These are phyloP conservation scores for Lichenostomus cassidix DNA, from an alignment of 2,113 vertebrate species.

Conservation along the genomic window DNA sequence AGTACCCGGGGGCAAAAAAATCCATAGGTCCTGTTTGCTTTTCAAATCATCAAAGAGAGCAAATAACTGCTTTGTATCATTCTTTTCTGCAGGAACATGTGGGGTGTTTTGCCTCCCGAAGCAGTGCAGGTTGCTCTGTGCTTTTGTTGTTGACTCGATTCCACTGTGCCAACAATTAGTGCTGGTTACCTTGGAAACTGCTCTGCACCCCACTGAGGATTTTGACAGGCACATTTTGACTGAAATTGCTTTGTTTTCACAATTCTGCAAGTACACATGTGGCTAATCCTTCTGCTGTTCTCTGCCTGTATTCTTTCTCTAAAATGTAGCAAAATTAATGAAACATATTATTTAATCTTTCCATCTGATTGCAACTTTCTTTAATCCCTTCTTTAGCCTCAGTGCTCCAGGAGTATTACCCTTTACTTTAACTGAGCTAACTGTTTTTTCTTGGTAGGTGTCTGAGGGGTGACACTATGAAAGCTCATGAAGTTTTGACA, in stretches of 20 bases:
- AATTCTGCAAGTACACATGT: constrained; percentile 22
- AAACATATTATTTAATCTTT: constrained; percentile 42
- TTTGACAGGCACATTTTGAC: constrained; percentile 71
- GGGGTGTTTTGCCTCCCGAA: constrained; percentile 35
- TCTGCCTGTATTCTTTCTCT: background rate
- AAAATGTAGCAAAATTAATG: constrained; percentile 39
- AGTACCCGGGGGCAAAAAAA: background rate
- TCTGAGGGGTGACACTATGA: background rate
- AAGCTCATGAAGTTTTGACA: background rate
- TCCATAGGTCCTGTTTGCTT: constrained; percentile 22
- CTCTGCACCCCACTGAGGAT: constrained; percentile 67
- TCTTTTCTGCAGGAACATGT: constrained; percentile 17
- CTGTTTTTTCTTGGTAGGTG: background rate
- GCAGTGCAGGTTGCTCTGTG: constrained; percentile 33
- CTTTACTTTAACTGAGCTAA: background rate
- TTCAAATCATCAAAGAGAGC: background rate
- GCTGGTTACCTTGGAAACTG: constrained; percentile 75
- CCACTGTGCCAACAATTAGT: constrained; percentile 68
- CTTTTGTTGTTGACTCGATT: constrained; percentile 65
- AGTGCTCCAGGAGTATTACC: constrained; percentile 23
- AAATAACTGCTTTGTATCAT: background rate
- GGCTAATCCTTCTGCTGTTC: constrained; percentile 52
- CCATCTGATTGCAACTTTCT: constrained; percentile 22
- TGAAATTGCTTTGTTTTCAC: constrained; percentile 75
- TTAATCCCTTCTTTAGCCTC: constrained; percentile 26